Percentiles rank a stretch among this genome's conserved stretches.
Evolutionary conservation across 2,113 vertebrate genomes (phyloP).

Genomic region (Trachemys scripta): DNA sequence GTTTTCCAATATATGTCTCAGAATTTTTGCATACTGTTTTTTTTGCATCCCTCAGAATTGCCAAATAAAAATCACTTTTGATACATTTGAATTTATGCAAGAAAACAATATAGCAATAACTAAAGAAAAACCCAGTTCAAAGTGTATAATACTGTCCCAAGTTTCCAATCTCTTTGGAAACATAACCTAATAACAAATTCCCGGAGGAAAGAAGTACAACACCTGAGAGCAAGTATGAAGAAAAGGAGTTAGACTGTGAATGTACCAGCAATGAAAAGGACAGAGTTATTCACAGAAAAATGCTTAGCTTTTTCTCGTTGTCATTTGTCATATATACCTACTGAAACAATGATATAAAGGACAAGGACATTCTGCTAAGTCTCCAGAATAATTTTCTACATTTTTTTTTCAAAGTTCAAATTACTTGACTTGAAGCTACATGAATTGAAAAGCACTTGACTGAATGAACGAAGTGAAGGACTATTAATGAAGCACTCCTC

Average conservation of each 20-base stretch:
- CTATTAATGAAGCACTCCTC: not conserved
- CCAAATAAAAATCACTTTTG: not conserved
- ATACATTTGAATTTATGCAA: not conserved
- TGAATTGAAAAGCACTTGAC: not conserved
- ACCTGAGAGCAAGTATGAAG: not conserved
- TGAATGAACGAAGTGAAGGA: not conserved
- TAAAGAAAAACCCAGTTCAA: not conserved
- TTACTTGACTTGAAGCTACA: not conserved
- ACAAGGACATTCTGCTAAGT: not conserved
- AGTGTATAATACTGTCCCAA: not conserved
- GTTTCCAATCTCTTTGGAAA: not conserved
- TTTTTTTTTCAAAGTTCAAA: constrained; percentile 21
- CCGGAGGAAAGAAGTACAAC: not conserved
- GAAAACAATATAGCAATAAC: not conserved
- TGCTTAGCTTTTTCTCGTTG: constrained; percentile 11
- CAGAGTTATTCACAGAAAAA: constrained; percentile 40
- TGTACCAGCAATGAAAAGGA: not conserved
- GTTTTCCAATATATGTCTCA: not conserved
- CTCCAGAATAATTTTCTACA: not conserved
- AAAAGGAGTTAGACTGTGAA: not conserved
- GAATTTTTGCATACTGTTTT: not conserved
- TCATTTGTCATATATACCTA: not conserved
- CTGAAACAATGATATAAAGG: not conserved
- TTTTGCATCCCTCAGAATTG: not conserved
- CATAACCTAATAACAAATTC: not conserved